These are phyloP conservation scores for Daubentonia madagascariensis DNA, from an alignment of 2,113 vertebrate species.

Conservation along the genomic window DNA sequence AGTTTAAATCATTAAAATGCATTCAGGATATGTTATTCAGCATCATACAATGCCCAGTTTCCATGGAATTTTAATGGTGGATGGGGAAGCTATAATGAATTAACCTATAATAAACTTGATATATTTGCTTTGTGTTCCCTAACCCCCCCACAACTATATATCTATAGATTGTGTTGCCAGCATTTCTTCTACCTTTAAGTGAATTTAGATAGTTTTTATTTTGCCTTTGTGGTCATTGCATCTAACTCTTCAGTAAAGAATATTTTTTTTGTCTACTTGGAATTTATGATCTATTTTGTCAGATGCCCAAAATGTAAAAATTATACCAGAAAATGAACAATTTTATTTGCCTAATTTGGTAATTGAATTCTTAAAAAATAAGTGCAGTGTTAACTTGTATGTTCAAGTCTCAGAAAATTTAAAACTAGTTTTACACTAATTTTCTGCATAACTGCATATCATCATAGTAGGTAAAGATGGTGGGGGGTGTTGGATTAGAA, in stretches of 20 bases:
- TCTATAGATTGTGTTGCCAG: not conserved
- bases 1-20: constrained; percentile 32
- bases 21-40: not conserved
- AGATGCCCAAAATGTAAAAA: constrained; percentile 24
- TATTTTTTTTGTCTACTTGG: not conserved
- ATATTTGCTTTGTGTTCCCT: not conserved
- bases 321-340: not conserved
- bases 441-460: constrained; percentile 11
- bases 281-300: constrained; percentile 29
- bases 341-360: constrained; percentile 36
- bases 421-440: not conserved
- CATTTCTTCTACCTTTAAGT: not conserved
- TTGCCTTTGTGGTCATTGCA: not conserved
- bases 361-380: constrained; percentile 37
- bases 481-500: not conserved
- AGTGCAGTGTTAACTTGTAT: not conserved
- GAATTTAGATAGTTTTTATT: not conserved
- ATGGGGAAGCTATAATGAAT: not conserved
- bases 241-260: not conserved
- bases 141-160: not conserved
- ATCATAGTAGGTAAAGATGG: not conserved
- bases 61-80: not conserved
- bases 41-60: not conserved
- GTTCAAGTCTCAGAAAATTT: not conserved
- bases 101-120: not conserved